These are phyloP conservation scores for Drosophila parabipectinata DNA, from an alignment of 1,140 invertebrate species.

Conservation along the genomic window DNA sequence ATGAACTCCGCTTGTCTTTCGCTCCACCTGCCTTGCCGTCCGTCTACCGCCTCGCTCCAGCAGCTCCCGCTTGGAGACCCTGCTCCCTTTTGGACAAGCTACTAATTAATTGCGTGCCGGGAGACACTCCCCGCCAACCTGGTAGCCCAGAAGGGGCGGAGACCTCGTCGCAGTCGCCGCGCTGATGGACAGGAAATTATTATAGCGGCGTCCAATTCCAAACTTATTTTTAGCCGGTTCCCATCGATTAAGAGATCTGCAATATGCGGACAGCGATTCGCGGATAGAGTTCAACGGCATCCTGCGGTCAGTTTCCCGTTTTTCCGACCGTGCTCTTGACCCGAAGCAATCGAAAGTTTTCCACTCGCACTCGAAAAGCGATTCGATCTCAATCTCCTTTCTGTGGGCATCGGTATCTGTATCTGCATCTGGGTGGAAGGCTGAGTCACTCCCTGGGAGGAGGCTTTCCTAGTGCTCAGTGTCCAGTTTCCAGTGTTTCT, in stretches of 20 bases:
- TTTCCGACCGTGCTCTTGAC: slow-evolving; percentile 43
- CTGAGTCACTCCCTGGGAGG: slow-evolving; percentile 48
- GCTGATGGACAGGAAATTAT: slow-evolving; percentile 70
- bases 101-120: slow-evolving; percentile 73
- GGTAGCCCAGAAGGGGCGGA: slow-evolving; percentile 40
- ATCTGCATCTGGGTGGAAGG: slow-evolving; percentile 11
- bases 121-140: slow-evolving; percentile 15
- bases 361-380: slow-evolving; percentile 21
- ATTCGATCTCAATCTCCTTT: slow-evolving; percentile 22
- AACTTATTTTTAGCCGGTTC: slow-evolving; percentile 48
- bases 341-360: slow-evolving; percentile 69
- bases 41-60: slow-evolving; percentile 51
- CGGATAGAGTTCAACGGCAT: slow-evolving; percentile 56
- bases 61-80: slow-evolving; percentile 18
- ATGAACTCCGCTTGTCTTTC: slow-evolving; percentile 13
- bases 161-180: slow-evolving; percentile 43
- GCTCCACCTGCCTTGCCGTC: neutral
- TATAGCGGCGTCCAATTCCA: slow-evolving; percentile 31
- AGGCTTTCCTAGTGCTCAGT: slow-evolving; percentile 11
- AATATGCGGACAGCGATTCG: slow-evolving; percentile 9
- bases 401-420: neutral
- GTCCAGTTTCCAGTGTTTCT: slow-evolving; percentile 43
- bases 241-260: slow-evolving; percentile 50
- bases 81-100: slow-evolving; percentile 26
- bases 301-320: slow-evolving; percentile 44